Percentiles rank a stretch among this genome's conserved stretches.
These are phyloP conservation scores for Drosophila malerkotliana DNA, from an alignment of 1,140 invertebrate species.

Conservation along the genomic window DNA sequence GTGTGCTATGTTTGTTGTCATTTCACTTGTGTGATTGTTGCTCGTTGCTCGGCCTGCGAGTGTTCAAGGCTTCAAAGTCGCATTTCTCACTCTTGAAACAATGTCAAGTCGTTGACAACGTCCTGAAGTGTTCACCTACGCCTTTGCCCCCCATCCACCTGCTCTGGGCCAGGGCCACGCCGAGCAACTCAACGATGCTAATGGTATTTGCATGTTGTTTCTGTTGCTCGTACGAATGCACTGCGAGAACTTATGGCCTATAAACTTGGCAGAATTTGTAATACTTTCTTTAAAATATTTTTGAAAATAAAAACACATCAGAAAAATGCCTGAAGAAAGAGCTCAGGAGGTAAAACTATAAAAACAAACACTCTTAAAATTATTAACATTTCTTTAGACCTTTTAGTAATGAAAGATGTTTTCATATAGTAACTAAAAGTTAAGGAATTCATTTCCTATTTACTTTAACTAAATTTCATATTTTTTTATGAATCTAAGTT, in stretches of 20 bases:
- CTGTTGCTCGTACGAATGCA: conserved; percentile 17
- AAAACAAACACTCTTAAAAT: too few relatives aligned
- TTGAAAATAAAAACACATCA: too few relatives aligned
- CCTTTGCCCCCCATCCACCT: conserved; percentile 24
- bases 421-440: too few relatives aligned
- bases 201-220: conserved; percentile 75
- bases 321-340: too few relatives aligned
- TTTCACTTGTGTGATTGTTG: conserved; percentile 28
- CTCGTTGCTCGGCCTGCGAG: conserved; percentile 34
- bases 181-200: conserved; percentile 43
- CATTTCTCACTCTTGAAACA: conserved; percentile 71
- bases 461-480: too few relatives aligned
- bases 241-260: not conserved
- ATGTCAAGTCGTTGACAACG: conserved; percentile 74
- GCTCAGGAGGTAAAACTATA: too few relatives aligned
- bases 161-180: conserved; percentile 49
- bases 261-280: too few relatives aligned
- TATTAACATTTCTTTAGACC: too few relatives aligned
- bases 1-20: conserved; percentile 35
- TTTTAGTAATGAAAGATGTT: too few relatives aligned
- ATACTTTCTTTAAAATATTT: too few relatives aligned
- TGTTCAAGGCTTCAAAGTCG: conserved; percentile 65
- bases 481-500: too few relatives aligned
- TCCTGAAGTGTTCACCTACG: conserved; percentile 58
- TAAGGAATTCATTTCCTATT: too few relatives aligned